These are phyloP conservation scores for Scomber scombrus DNA, from an alignment of 2,113 vertebrate species.

Conservation along the genomic window DNA sequence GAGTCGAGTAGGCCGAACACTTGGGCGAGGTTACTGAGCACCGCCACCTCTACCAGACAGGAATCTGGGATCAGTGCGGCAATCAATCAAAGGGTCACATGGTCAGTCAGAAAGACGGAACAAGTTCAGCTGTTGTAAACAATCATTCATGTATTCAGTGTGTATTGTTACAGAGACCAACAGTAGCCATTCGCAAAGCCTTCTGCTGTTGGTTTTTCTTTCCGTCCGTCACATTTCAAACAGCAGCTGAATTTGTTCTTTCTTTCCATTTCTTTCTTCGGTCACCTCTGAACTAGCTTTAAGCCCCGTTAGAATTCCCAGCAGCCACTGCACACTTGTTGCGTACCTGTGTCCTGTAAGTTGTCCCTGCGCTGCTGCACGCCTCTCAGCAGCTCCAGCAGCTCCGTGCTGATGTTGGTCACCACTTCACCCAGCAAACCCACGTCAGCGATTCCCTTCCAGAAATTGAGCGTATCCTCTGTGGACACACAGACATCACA, in stretches of 20 bases:
- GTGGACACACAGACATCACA: slow-evolving; percentile 14
- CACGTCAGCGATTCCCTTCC: slow-evolving; percentile 98
- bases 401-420: slow-evolving; percentile 95
- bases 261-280: slow-evolving; percentile 25
- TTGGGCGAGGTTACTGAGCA: slow-evolving; percentile 95
- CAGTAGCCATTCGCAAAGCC: not conserved
- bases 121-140: slow-evolving; percentile 40
- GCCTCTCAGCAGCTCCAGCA: slow-evolving; percentile 91
- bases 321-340: not conserved
- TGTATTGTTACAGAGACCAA: slow-evolving; percentile 1
- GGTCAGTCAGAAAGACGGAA: slow-evolving; percentile 58
- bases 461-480: slow-evolving; percentile 98
- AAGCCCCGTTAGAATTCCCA: not conserved
- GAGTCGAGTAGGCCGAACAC: slow-evolving; percentile 95
- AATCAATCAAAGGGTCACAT: slow-evolving; percentile 65
- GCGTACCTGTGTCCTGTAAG: slow-evolving; percentile 92
- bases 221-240: not conserved
- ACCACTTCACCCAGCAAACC: slow-evolving; percentile 97
- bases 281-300: not conserved
- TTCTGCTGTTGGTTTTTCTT: not conserved
- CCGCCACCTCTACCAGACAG: slow-evolving; percentile 91
- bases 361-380: slow-evolving; percentile 90
- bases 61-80: slow-evolving; percentile 75
- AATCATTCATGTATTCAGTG: not conserved
- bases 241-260: slow-evolving; percentile 60